These are phyloP conservation scores for Sceloporus tristichus DNA, from an alignment of 2,113 vertebrate genomes.

Conservation along the genomic window DNA sequence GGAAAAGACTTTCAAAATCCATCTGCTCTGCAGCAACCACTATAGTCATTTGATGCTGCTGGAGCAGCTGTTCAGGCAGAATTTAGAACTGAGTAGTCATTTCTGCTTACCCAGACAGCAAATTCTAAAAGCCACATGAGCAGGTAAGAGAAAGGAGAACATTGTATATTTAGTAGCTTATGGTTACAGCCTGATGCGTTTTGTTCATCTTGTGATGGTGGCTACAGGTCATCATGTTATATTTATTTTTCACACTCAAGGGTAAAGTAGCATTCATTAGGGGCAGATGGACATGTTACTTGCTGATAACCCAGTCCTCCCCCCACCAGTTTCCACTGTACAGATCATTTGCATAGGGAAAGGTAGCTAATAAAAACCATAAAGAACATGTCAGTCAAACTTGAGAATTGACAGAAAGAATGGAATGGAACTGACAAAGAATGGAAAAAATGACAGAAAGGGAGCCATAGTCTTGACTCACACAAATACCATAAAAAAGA, in stretches of 20 bases:
- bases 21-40: neutral
- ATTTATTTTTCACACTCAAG: neutral
- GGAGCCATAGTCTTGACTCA: neutral
- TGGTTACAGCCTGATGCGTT: rapidly evolving
- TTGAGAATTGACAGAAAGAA: neutral
- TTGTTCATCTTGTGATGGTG: rapidly evolving
- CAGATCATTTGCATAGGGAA: neutral
- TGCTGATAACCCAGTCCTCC: too few species aligned
- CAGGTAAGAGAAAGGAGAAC: neutral
- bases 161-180: neutral
- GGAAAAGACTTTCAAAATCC: neutral
- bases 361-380: neutral
- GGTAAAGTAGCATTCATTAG: neutral
- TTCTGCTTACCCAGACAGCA: neutral
- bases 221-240: rapidly evolving
- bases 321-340: neutral
- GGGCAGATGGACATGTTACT: neutral
- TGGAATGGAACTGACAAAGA: neutral
- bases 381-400: neutral
- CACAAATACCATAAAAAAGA: neutral
- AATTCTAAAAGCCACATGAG: neutral
- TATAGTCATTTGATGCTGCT: neutral
- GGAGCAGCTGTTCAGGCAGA: neutral
- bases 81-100: neutral
- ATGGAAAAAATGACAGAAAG: neutral